These are phyloP conservation scores for Capromys pilorides DNA, from an alignment of 2,797 vertebrate species.

Conservation along the genomic window DNA sequence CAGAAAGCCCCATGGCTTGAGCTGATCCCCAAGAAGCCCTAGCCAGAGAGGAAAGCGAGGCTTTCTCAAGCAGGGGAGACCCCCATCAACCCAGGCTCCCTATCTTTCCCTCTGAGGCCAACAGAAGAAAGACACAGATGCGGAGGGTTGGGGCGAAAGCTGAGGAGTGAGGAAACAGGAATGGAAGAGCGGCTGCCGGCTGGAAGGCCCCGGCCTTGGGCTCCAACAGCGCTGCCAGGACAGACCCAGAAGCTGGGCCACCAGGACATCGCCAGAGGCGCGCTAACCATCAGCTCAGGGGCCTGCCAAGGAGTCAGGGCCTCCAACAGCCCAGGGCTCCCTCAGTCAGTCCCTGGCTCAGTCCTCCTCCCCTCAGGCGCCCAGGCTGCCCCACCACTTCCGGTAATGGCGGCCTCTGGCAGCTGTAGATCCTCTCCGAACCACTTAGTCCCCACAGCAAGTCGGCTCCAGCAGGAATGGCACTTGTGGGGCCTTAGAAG, in stretches of 20 bases:
- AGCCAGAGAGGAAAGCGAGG: too few relatives aligned
- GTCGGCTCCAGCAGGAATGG: neutral
- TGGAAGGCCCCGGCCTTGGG: too few relatives aligned
- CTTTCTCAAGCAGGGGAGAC: too few relatives aligned
- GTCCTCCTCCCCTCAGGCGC: neutral
- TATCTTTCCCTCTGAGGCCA: too few relatives aligned
- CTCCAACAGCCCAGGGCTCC: too few relatives aligned
- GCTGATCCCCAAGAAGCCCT: too few relatives aligned
- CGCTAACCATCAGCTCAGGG: too few relatives aligned
- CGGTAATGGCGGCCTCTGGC: neutral
- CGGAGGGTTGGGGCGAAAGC: neutral
- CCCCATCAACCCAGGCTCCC: neutral
- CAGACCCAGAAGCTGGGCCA: too few relatives aligned
- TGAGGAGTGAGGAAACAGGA: neutral
- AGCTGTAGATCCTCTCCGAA: neutral
- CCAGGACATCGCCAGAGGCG: too few relatives aligned
- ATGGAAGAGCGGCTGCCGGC: neutral
- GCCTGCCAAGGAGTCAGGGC: too few relatives aligned
- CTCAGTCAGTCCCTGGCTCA: too few relatives aligned
- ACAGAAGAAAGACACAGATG: neutral
- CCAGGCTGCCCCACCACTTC: neutral
- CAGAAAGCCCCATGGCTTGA: neutral
- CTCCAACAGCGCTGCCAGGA: too few relatives aligned
- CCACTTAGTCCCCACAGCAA: neutral
- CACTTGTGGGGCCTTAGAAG: neutral